Evolutionary conservation across 2,888 invertebrate genomes (phyloP).

Genomic region (Yponomeuta cagnagella): DNA sequence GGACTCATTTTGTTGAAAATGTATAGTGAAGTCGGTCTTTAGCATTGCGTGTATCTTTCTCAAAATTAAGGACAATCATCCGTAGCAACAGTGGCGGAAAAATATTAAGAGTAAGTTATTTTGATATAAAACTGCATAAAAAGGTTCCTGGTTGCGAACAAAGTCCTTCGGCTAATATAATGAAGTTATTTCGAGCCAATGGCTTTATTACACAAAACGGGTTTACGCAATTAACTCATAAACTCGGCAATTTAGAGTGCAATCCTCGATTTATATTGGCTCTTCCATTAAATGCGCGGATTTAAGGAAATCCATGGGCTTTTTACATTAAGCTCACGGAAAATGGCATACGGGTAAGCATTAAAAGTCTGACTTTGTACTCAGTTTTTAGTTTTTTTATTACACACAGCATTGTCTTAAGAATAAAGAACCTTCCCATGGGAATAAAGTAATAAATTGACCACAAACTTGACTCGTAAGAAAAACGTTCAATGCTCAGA

Average conservation of each 20-base stretch:
- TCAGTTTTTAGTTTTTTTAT: slow-evolving; percentile 11
- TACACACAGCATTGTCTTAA: slow-evolving; percentile 7
- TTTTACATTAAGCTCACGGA: background rate
- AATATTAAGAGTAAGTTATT: too few relatives aligned
- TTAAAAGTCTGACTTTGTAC: background rate
- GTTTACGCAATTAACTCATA: background rate
- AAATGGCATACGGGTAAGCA: background rate
- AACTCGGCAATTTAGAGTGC: background rate
- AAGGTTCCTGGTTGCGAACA: background rate
- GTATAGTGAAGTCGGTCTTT: too few relatives aligned
- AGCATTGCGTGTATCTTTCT: too few relatives aligned
- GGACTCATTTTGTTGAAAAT: too few relatives aligned
- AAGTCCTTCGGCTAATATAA: background rate
- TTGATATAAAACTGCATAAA: too few relatives aligned
- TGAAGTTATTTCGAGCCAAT: background rate
- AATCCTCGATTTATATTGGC: background rate
- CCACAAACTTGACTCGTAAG: slow-evolving; percentile 3
- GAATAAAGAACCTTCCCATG: slow-evolving; percentile 5
- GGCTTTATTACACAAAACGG: background rate
- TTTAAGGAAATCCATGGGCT: background rate
- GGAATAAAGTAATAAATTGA: slow-evolving; percentile 9
- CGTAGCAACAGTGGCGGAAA: too few relatives aligned
- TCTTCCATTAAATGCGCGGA: background rate
- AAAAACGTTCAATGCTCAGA: background rate
- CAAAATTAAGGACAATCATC: too few relatives aligned